phyloP scores from a whole-genome alignment of 2,888 invertebrate genomes.

The Bedellia somnulentella region DNA sequence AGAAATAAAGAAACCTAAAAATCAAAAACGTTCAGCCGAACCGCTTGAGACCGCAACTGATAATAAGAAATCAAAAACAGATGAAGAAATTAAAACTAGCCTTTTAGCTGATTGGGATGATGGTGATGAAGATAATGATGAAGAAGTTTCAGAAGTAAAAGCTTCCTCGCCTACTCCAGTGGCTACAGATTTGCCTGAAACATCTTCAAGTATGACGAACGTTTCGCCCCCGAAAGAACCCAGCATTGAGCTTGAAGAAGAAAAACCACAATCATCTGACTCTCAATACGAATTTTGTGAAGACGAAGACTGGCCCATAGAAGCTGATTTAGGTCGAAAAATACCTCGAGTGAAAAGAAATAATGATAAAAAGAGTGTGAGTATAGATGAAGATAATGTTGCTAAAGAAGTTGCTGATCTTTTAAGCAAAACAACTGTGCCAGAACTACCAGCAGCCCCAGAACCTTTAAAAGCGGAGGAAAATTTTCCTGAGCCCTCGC shows the following conservation, averaged over 20 bases:
- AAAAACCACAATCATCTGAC: slow-evolving; percentile 48
- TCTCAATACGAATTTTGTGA: slow-evolving; percentile 82
- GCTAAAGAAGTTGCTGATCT: slow-evolving; percentile 63
- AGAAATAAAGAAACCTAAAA: slow-evolving; percentile 22
- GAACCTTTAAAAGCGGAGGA: slow-evolving; percentile 53
- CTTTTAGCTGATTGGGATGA: slow-evolving; percentile 80
- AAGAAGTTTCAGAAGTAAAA: slow-evolving; percentile 25
- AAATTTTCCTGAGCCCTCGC: slow-evolving; percentile 59
- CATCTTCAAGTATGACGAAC: slow-evolving; percentile 14
- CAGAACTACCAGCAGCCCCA: slow-evolving; percentile 58
- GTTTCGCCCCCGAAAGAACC: slow-evolving; percentile 25
- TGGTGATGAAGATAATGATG: slow-evolving; percentile 43
- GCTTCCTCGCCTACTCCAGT: slow-evolving; percentile 25
- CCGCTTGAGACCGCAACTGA: slow-evolving; percentile 21
- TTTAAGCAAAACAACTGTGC: slow-evolving; percentile 62
- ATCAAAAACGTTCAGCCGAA: slow-evolving; percentile 32
- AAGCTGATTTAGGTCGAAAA: slow-evolving; percentile 62
- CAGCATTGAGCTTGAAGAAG: slow-evolving; percentile 18
- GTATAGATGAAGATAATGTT: slow-evolving; percentile 46
- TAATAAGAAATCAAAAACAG: slow-evolving; percentile 55
- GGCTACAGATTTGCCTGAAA: slow-evolving; percentile 32
- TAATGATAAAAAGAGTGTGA: slow-evolving; percentile 38
- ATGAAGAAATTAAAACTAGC: slow-evolving; percentile 68
- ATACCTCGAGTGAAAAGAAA: slow-evolving; percentile 63
- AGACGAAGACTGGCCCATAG: slow-evolving; percentile 65